phyloP scores from a whole-genome alignment of 2,888 invertebrate species.

The Yponomeuta malinellus region DNA sequence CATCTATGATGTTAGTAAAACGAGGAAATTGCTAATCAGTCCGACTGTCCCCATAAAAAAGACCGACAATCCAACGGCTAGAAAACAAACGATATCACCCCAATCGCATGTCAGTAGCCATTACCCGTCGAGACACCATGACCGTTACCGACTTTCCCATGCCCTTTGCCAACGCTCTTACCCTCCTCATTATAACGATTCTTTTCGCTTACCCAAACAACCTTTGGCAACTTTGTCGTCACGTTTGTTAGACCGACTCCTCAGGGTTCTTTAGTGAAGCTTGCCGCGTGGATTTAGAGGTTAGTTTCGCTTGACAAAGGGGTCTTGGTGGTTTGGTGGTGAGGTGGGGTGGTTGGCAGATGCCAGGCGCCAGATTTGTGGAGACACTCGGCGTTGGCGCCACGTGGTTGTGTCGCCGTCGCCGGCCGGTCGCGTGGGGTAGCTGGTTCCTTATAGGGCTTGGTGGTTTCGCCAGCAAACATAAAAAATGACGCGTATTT shows the following conservation, averaged over 20 bases:
- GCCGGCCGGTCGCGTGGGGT: not conserved
- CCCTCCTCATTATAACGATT: not conserved
- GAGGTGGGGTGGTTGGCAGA: not conserved
- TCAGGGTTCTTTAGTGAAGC: not conserved
- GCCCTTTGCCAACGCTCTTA: not conserved
- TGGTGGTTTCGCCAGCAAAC: not conserved
- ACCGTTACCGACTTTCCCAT: not conserved
- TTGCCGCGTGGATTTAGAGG: not conserved
- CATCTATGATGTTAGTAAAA: not conserved
- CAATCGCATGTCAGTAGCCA: constrained; percentile 1
- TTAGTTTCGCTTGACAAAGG: not conserved
- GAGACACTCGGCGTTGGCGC: not conserved
- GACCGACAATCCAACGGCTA: not conserved
- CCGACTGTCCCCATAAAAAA: not conserved
- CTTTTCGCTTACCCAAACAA: not conserved
- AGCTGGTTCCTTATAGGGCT: not conserved
- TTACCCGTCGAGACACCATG: not conserved
- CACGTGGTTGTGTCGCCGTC: not conserved
- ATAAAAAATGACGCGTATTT: too few relatives aligned
- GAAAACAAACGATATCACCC: constrained; percentile 3
- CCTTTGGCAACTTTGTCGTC: not conserved
- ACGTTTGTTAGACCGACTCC: not conserved
- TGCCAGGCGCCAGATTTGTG: not conserved
- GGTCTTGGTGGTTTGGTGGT: not conserved
- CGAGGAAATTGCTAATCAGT: not conserved